Evolutionary conservation across 37 sponge, comb jelly and placozoan species (phyloP).

Genomic region (Aphrocallistes beatrix): DNA sequence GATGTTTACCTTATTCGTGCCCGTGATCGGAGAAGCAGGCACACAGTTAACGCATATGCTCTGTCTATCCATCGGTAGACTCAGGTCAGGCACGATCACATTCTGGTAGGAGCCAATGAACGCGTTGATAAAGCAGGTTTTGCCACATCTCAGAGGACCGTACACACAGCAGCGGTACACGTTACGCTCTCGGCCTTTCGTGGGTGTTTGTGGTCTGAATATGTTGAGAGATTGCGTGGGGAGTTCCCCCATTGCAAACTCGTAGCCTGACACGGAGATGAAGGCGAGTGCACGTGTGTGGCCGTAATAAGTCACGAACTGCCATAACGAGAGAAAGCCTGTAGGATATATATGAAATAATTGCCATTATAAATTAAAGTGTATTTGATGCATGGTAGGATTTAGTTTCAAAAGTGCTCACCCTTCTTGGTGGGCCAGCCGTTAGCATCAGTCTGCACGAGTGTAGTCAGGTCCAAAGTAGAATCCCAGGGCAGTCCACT

Average conservation of each 20-base stretch:
- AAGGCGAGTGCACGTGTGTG: background rate
- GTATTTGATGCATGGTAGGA: background rate
- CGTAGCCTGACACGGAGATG: background rate
- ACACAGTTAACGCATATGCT: background rate
- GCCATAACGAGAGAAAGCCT: conserved; percentile 4
- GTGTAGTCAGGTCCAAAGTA: background rate
- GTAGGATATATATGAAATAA: background rate
- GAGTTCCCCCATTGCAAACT: background rate
- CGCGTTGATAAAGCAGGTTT: background rate
- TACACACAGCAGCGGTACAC: conserved; percentile 19
- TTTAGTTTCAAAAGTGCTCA: background rate
- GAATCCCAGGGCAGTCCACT: background rate
- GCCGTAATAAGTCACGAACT: background rate
- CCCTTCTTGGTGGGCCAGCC: conserved; percentile 13
- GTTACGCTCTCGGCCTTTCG: background rate
- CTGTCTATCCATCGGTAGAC: conserved; percentile 4
- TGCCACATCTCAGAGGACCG: conserved; percentile 10
- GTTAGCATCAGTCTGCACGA: background rate
- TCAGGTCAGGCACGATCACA: background rate
- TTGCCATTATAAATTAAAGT: background rate
- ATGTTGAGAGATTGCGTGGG: background rate
- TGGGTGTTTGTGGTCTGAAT: background rate
- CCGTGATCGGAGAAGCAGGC: background rate
- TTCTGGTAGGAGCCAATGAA: conserved; percentile 6
- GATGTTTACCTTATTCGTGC: background rate